Percentiles rank a stretch among this genome's conserved stretches.
Evolutionary conservation across 2,113 vertebrate species (phyloP).

Genomic region (Galeopterus variegatus): DNA sequence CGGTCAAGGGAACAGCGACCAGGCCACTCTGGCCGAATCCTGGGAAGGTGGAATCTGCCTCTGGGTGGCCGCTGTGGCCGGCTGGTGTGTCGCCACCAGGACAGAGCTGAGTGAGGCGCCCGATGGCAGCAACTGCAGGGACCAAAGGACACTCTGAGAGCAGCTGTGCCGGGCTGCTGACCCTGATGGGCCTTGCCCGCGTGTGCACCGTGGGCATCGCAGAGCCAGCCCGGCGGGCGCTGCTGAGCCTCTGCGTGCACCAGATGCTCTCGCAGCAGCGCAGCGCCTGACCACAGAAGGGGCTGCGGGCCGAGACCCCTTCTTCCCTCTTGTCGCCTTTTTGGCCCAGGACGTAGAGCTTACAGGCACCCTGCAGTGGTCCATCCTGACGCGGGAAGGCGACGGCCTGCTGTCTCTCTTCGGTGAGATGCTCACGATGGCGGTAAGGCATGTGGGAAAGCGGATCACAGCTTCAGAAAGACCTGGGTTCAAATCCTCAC

Average conservation of each 20-base stretch:
- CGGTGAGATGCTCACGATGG: rapidly evolving
- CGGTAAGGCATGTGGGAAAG: rapidly evolving
- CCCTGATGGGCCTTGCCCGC: too few relatives aligned
- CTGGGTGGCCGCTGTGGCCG: not conserved
- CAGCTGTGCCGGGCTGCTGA: not conserved
- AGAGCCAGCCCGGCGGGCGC: too few relatives aligned
- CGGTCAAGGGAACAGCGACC: not conserved
- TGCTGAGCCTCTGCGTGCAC: too few relatives aligned
- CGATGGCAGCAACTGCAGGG: conserved; percentile 37
- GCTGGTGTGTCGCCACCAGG: not conserved
- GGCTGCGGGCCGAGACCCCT: not conserved
- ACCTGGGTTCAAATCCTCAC: not conserved
- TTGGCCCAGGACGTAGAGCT: not conserved
- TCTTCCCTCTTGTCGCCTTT: not conserved
- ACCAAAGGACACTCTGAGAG: not conserved
- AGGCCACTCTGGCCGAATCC: not conserved
- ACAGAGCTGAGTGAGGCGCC: conserved; percentile 39
- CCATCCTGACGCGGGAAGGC: not conserved
- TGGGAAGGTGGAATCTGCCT: not conserved
- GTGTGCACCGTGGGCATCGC: too few relatives aligned
- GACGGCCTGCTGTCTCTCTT: not conserved
- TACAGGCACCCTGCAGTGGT: rapidly evolving
- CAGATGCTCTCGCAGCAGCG: too few relatives aligned
- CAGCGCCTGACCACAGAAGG: not conserved
- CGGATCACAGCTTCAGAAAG: not conserved